These are phyloP conservation scores for Trichosurus vulpecula DNA, from an alignment of 2,797 vertebrate genomes.

Conservation along the genomic window DNA sequence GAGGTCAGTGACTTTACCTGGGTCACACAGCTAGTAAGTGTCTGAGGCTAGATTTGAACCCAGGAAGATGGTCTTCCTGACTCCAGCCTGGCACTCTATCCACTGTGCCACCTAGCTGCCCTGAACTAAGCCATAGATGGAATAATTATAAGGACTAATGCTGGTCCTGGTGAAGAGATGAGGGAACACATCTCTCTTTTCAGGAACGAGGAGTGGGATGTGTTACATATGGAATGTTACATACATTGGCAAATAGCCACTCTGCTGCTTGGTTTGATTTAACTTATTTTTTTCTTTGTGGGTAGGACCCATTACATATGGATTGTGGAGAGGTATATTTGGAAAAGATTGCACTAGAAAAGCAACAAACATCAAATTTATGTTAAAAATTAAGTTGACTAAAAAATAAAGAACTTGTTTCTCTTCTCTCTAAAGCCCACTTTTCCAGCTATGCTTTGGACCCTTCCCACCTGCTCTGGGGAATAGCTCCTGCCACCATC, in stretches of 20 bases:
- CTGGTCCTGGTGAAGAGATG: not conserved
- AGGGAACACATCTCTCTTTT: not conserved
- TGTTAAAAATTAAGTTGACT: not conserved
- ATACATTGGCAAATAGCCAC: not conserved
- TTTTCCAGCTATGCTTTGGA: accelerated
- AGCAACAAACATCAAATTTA: not conserved
- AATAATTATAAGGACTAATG: not conserved
- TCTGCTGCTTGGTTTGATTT: not conserved
- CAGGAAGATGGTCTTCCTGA: not conserved
- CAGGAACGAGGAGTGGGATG: not conserved
- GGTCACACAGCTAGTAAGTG: not conserved
- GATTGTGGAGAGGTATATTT: not conserved
- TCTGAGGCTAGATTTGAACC: not conserved
- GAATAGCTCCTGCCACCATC: not conserved
- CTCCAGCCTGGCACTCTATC: not conserved
- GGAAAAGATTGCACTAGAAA: not conserved
- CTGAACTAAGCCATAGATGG: not conserved
- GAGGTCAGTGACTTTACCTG: not conserved
- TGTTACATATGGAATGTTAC: not conserved
- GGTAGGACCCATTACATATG: not conserved
- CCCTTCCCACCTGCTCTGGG: not conserved
- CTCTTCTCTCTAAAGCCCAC: not conserved
- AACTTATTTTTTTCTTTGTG: not conserved
- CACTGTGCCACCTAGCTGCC: not conserved
- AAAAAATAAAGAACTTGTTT: not conserved